Percentiles rank a stretch among this genome's conserved stretches.
phyloP scores from a whole-genome alignment of 2,113 vertebrate species.

The Corythornis madagascariensis region DNA sequence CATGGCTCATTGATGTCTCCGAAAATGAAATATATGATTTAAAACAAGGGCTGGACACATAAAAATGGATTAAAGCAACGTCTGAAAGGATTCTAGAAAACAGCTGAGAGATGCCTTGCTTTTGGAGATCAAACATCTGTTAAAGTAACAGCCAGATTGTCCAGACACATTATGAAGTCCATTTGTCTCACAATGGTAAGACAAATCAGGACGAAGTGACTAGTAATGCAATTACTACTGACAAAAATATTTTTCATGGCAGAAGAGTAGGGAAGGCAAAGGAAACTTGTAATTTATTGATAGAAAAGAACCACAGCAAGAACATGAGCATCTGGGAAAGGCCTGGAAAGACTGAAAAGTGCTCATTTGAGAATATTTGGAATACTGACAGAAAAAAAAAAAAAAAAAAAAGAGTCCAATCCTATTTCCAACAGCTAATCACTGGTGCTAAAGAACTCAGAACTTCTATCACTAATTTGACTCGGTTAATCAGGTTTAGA shows the following conservation, averaged over 20 bases:
- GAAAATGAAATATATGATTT: constrained; percentile 28
- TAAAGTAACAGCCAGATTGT: constrained; percentile 40
- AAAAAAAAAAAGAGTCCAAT: not conserved
- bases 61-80: constrained; percentile 26
- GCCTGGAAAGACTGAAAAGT: not conserved
- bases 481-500: not conserved
- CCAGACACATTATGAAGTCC: constrained; percentile 36
- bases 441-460: not conserved
- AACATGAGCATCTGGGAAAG: not conserved
- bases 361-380: not conserved
- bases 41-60: constrained; percentile 36
- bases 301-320: not conserved
- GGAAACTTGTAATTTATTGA: not conserved
- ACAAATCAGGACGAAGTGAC: constrained; percentile 32
- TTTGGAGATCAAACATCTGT: constrained; percentile 50
- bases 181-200: not conserved
- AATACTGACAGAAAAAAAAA: not conserved
- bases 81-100: constrained; percentile 32
- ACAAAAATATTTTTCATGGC: constrained; percentile 48
- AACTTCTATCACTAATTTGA: not conserved
- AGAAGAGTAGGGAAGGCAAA: not conserved
- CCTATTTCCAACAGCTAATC: not conserved
- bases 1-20: not conserved
- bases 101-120: constrained; percentile 29
- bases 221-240: constrained; percentile 46